Conservation (phyloP, 2,888 invertebrate species). For the Panopea generosa region DNA sequence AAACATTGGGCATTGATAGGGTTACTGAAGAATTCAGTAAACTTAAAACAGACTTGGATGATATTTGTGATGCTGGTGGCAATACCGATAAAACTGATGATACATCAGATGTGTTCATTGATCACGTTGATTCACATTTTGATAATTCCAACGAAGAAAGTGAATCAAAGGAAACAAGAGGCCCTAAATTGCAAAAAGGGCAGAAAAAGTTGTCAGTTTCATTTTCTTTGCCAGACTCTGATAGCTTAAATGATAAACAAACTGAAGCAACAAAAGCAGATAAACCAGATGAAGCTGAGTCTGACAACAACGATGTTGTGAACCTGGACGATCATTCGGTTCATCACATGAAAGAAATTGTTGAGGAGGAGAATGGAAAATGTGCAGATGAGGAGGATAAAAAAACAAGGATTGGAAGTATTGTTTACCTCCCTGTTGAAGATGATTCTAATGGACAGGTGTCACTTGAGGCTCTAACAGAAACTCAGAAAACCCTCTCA, state of each 20-base stretch:
- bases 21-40: conserved; percentile 16
- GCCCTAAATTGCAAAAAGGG: neutral
- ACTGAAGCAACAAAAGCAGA: conserved; percentile 7
- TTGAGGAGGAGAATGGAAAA: neutral
- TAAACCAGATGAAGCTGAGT: neutral
- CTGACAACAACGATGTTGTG: too few species aligned
- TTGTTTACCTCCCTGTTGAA: conserved; percentile 72
- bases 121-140: conserved; percentile 11
- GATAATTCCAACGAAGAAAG: neutral
- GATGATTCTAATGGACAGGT: conserved; percentile 61
- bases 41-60: conserved; percentile 12
- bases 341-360: neutral
- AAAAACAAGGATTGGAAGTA: conserved; percentile 65
- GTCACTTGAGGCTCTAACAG: conserved; percentile 58
- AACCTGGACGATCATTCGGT: too few species aligned
- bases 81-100: neutral
- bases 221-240: conserved; percentile 47
- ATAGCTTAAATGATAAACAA: neutral
- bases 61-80: too few species aligned
- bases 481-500: conserved; percentile 57
- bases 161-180: conserved; percentile 9
- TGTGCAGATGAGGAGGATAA: neutral
- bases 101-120: conserved; percentile 57
- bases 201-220: conserved; percentile 38
- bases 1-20: conserved; percentile 12